phyloP scores from a whole-genome alignment of 1,140 invertebrate species.

The Lerema accius region DNA sequence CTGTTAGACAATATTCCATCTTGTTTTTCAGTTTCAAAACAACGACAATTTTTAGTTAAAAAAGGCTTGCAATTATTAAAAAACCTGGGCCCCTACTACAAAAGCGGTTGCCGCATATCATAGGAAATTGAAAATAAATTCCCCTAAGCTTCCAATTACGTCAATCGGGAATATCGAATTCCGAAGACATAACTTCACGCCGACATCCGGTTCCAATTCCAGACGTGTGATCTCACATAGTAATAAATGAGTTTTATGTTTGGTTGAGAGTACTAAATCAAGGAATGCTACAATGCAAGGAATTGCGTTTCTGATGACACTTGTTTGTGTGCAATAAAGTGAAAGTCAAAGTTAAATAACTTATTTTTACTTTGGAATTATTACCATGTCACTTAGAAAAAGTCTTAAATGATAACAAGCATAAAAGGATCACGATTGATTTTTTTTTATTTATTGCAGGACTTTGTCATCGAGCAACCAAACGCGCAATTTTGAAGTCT shows the following conservation, averaged over 20 bases:
- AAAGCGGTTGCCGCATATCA: conserved; percentile 69
- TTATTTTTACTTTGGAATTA: too few species aligned
- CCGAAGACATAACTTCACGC: conserved; percentile 56
- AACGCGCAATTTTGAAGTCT: too few species aligned
- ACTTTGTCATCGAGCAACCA: too few species aligned
- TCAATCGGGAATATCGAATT: conserved; percentile 71
- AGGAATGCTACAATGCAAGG: not conserved
- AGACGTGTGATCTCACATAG: conserved; percentile 34
- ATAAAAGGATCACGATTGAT: too few species aligned
- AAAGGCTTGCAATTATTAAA: not conserved
- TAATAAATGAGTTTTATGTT: not conserved
- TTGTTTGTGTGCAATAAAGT: too few species aligned
- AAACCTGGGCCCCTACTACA: conserved; percentile 47
- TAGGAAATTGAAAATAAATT: conserved; percentile 81
- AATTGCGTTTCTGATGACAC: not conserved
- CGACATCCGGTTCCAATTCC: conserved; percentile 44
- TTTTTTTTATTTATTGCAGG: too few species aligned
- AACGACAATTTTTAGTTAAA: not conserved
- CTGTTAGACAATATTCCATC: too few species aligned
- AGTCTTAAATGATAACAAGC: too few species aligned
- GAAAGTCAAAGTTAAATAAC: too few species aligned
- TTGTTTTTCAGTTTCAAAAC: too few species aligned
- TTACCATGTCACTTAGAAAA: too few species aligned
- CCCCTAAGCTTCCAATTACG: conserved; percentile 81
- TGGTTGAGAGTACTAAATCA: not conserved